Base-by-base conservation (phyloP, 2,113 vertebrate genomes). In the Syngnathoides biaculeatus region DNA sequence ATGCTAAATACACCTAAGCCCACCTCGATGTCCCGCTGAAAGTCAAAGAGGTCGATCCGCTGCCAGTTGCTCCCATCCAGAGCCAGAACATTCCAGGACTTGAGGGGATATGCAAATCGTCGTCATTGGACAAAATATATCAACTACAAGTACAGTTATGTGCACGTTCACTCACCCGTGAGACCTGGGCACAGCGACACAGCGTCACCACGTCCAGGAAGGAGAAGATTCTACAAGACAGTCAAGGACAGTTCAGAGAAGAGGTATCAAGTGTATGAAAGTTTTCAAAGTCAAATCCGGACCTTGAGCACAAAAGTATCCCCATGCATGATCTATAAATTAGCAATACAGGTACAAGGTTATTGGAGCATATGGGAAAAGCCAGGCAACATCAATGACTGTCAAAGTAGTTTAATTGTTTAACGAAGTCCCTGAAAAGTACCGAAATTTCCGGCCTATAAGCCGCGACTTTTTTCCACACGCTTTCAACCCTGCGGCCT, bases 11-110 rank as follows among this genome's bases (percentile, higher is more conserved):
- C 40, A 11, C n/a, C 58, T 12, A 48, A 40, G n/a, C 82, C 84
- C 67, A 99, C 97, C 94, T 99, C 96, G 50, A 99, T 98, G 79
- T 98, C 97, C 87, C 95, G 96, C 92, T 99, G 97, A 91, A 99
- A 99, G 93, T 98, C 92, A 87, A 99, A 99, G 81, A 98, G 94
- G 91, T 99, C 97, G 71, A 99, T 99, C 72, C 96, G 84, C 78
- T 99, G 97, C 97, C 97, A 99, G 93, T 99, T 99, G 79, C 97
- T 99, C 80, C 97, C 97, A 86, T 99, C 97, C 86, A 99, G 88
- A 72, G 97, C 97, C 88, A 99, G 90, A 78, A 99, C 95, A 77
- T 99, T 99, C 97, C 97, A 99, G 45, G 96, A 96, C 97, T 99
- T 99, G 83, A 70, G 55, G 66, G 70, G 17, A 13, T 22, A 24